Base-by-base conservation (phyloP, 2,888 invertebrate species). In the Argynnis bischoffii region DNA sequence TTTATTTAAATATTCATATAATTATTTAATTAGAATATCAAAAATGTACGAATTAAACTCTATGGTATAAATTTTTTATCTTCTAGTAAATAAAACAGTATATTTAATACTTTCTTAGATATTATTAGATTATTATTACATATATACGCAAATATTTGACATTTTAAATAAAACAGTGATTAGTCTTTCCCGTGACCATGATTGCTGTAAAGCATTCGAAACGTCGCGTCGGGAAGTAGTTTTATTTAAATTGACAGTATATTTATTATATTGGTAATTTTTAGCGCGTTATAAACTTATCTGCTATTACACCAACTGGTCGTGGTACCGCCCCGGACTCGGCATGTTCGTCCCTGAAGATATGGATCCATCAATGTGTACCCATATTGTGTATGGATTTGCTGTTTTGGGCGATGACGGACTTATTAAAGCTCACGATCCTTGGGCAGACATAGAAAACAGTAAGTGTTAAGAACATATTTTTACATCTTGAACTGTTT, bases 261-360 rank as follows among this genome's bases (percentile, higher is more conserved):
- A 51, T 51, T 13, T 11, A 15, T 60, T 48, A 59, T 11, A 51
- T 18, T 55, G 13, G 31, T 55, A 6, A 41, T 46, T 51, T 21
- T 88, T 94, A 82, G 97, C 96, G 18, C 93, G 95, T 69, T 97
- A 95, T 83, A 97, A 97, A 85, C 94, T 98, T 0, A 96, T 98
- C 0, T 98, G 98, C 80, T 98, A 98, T 86, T 98, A 97, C 85
- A 98, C 98, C 0, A 98, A 98, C 82, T 98, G 98, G 98, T 97
- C 98, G 0, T 98, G 98, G 97, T 98, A 97, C 81, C 93, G 97
- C 35, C 95, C 95, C 76, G 97, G 97, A 0, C 81, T 94, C 48
- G 98, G 97, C 54, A 96, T 96, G 80, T 98, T 96, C 78, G 93
- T 95, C 0, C 98, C 98, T 0, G 97, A 97, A 79, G 95, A 98